Evolutionary conservation across 2,888 invertebrate genomes (phyloP).

Genomic region (Melitaea athalia): DNA sequence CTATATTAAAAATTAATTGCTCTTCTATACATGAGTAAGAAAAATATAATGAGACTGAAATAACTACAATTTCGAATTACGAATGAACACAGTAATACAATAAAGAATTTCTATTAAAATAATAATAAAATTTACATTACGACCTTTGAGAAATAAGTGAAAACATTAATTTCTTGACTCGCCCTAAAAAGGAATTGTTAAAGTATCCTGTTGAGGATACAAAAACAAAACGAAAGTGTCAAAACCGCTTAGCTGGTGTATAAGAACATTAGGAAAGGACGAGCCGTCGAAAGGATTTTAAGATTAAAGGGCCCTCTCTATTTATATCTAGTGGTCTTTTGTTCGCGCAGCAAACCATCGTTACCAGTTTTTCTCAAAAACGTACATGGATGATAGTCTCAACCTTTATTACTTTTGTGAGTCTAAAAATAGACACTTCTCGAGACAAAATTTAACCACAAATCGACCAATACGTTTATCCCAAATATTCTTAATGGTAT

Average conservation of each 20-base stretch:
- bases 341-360: constrained; percentile 12
- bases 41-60: no score
- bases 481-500: no score
- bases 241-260: constrained; percentile 33
- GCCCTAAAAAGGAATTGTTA: not conserved
- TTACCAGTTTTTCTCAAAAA: constrained; percentile 9
- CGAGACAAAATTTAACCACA: no score
- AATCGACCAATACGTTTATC: no score
- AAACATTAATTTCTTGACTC: constrained; percentile 1
- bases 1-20: no score
- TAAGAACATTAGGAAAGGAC: constrained; percentile 18
- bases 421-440: no score
- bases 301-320: constrained; percentile 25
- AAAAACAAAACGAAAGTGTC: constrained; percentile 37
- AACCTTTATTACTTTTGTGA: not conserved
- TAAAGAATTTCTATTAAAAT: not conserved
- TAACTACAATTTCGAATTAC: no score
- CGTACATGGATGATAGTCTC: not conserved
- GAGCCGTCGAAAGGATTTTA: constrained; percentile 29
- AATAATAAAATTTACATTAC: not conserved
- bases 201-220: constrained; percentile 23
- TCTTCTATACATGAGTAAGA: no score
- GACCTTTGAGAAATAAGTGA: not conserved
- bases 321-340: constrained; percentile 20
- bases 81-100: no score